phyloP scores from a whole-genome alignment of 1,140 invertebrate genomes.

The Trissolcus basalis region DNA sequence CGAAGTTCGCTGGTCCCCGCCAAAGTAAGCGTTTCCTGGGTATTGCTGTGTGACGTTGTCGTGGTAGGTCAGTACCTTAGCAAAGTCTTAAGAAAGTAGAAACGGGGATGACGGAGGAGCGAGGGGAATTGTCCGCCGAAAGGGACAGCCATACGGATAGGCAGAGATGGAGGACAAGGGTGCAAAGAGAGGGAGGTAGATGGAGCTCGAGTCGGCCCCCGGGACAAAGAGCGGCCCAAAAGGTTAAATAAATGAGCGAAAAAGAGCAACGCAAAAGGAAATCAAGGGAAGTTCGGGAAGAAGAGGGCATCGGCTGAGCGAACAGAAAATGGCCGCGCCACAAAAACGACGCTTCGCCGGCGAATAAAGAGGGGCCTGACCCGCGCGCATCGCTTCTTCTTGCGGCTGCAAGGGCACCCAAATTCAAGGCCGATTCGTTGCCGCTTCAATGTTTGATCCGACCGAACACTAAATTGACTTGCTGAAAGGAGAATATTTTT shows the following conservation, averaged over 20 bases:
- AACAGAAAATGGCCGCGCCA: constrained; percentile 38
- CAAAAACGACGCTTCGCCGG: constrained; percentile 51
- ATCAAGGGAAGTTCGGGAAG: constrained; percentile 37
- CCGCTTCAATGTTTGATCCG: too few species aligned
- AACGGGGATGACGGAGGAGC: too few species aligned
- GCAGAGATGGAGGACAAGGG: constrained; percentile 23
- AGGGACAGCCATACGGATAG: too few species aligned
- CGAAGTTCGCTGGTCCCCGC: constrained; percentile 67
- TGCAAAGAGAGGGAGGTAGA: constrained; percentile 15
- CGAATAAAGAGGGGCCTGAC: constrained; percentile 65
- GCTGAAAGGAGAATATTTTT: too few species aligned
- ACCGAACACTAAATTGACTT: too few species aligned
- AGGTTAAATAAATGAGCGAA: constrained; percentile 70
- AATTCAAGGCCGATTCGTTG: too few species aligned
- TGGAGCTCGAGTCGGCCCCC: constrained; percentile 60
- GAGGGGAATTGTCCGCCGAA: too few species aligned
- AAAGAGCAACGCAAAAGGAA: constrained; percentile 48
- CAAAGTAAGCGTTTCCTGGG: constrained; percentile 64
- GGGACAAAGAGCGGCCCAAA: constrained; percentile 72
- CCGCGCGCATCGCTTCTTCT: too few species aligned
- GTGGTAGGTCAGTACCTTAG: constrained; percentile 68
- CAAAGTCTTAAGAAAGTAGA: constrained; percentile 64
- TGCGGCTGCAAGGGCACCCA: too few species aligned
- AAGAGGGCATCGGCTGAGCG: constrained; percentile 46
- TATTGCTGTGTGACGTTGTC: constrained; percentile 59